Evolutionary conservation across 1,140 invertebrate genomes (phyloP), one percentile per base, ranked within the genome.

Genomic region (Cherax quadricarinatus): DNA sequence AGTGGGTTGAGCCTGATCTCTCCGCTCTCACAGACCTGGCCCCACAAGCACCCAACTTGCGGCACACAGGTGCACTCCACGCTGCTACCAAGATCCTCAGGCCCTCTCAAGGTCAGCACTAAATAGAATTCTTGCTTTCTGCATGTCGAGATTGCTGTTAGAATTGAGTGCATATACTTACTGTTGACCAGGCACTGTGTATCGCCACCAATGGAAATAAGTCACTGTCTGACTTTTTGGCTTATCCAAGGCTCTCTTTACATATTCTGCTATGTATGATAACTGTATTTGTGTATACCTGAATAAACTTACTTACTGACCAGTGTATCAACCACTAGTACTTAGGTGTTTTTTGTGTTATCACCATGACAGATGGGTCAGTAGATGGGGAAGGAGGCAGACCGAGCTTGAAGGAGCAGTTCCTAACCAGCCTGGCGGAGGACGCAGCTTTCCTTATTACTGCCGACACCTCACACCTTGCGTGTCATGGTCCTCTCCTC

Each of bases 1-100:
- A 87, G n/a, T 86, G 90, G 90, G 83, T 91, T 18, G 84, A 91
- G 21, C 90, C 90, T 4, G 90, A 91, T 78, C 84, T 91, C 1
- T 51, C 53, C 21, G 30, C 75, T 60, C 84, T 91, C 0, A 48
- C 24, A 1, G 90, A 91, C 60, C 90, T 91, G 9, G 49, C 75
- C 30, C 90, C 90, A 16, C 84, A 84, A 6, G 60, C 62, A 10
- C 75, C 75, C 53, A 86, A 86, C 62, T 84, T 84, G 41, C 16
- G 57, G 16, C 84, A 86, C 51, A 91, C 90, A 78, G 48, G 57
- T 5, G 90, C 90, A 75, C 90, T 91, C 48, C 84, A 75, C 18
- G 60, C 84, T 6, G 90, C 84, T 57, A 60, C 90, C 78, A 91
- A 78, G 78, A 91, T 91, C 48, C 84, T 91, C 57, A 79, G 48